phyloP scores from a whole-genome alignment of 2,113 vertebrate species.

The Abramis brama region DNA sequence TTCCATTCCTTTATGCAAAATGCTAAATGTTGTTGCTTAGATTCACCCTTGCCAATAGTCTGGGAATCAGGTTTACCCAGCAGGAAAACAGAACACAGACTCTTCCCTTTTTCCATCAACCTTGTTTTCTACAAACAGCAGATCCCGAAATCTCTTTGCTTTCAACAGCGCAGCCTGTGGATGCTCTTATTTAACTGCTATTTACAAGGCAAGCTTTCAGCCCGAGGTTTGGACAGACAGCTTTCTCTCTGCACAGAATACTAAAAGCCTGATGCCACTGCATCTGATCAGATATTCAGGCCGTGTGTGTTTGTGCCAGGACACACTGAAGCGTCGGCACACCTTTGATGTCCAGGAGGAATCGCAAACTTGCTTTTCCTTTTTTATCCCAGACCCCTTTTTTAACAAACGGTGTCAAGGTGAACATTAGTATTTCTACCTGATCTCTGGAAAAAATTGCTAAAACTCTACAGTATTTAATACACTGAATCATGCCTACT shows the following conservation, averaged over 20 bases:
- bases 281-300: slow-evolving; percentile 65
- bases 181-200: slow-evolving; percentile 68
- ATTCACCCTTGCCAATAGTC: background rate
- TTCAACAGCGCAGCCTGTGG: slow-evolving; percentile 57
- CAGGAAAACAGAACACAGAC: background rate
- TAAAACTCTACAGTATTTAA: background rate
- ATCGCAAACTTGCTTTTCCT: background rate
- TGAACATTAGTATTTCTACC: background rate
- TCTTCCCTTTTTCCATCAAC: background rate
- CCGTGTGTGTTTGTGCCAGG: slow-evolving; percentile 61
- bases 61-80: background rate
- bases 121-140: background rate
- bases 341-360: background rate
- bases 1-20: background rate
- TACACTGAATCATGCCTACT: background rate
- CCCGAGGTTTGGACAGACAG: slow-evolving; percentile 67
- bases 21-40: background rate
- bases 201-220: slow-evolving; percentile 63
- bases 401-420: background rate
- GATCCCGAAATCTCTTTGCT: background rate
- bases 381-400: background rate
- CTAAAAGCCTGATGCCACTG: slow-evolving; percentile 60
- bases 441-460: background rate
- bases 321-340: background rate
- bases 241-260: slow-evolving; percentile 66